phyloP scores from a whole-genome alignment of 2,113 vertebrate species.

The Lasiurus borealis region DNA sequence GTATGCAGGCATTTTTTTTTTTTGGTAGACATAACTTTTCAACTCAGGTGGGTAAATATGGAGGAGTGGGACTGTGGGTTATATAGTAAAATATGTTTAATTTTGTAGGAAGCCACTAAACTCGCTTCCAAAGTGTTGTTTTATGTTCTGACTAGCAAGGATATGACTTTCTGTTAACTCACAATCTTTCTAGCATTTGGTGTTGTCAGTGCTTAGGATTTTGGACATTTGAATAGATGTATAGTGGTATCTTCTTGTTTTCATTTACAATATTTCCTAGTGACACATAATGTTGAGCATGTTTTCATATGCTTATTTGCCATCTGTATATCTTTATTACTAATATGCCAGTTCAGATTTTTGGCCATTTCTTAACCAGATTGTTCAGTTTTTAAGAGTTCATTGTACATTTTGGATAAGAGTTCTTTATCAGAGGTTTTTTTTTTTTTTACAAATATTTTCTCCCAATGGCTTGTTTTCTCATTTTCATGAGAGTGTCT shows the following conservation, averaged over 20 bases:
- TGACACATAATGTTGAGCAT: neutral
- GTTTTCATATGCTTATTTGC: neutral
- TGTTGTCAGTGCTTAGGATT: neutral
- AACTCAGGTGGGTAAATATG: neutral
- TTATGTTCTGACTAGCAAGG: neutral
- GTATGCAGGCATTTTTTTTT: neutral
- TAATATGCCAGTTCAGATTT: neutral
- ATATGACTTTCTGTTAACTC: neutral
- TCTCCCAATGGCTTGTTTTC: neutral
- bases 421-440: neutral
- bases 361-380: neutral
- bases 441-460: slow-evolving; percentile 12
- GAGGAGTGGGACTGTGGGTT: neutral
- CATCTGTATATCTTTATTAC: neutral
- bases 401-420: neutral
- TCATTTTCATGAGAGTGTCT: neutral
- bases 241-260: neutral
- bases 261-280: neutral
- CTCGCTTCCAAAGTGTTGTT: neutral
- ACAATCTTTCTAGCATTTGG: neutral
- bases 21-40: neutral
- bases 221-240: neutral
- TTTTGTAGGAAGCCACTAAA: slow-evolving; percentile 22
- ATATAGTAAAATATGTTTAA: neutral
- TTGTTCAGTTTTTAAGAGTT: neutral